phyloP scores from a whole-genome alignment of 2,113 vertebrate species.

The Zosterops hypoxanthus region DNA sequence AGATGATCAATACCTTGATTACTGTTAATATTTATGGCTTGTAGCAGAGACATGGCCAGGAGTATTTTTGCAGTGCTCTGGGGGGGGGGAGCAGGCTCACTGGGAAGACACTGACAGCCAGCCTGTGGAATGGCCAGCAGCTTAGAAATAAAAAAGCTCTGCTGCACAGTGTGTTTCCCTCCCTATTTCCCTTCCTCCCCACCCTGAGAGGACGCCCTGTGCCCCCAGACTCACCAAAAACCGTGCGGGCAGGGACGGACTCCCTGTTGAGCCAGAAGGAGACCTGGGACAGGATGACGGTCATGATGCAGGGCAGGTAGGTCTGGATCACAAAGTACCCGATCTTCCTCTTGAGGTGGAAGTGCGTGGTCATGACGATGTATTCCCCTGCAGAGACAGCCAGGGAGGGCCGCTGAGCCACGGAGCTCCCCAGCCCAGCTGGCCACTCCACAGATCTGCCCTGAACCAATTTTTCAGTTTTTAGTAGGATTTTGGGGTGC shows the following conservation, averaged over 20 bases:
- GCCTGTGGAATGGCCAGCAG: background rate
- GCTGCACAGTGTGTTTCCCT: background rate
- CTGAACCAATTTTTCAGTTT: background rate
- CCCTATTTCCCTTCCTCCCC: background rate
- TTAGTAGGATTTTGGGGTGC: background rate
- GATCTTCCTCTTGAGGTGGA: constrained; percentile 98
- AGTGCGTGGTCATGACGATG: constrained; percentile 98
- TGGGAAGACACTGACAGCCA: background rate
- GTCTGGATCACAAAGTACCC: constrained; percentile 99
- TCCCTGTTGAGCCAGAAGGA: constrained; percentile 99
- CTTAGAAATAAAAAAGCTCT: background rate
- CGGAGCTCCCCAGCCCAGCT: background rate
- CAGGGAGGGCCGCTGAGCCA: background rate
- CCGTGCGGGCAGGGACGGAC: constrained; percentile 94
- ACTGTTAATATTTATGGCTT: constrained; percentile 27
- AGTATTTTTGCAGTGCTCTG: background rate
- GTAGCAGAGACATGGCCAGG: background rate
- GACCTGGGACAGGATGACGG: constrained; percentile 97
- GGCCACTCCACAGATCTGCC: background rate
- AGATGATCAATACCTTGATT: constrained; percentile 39
- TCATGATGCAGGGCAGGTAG: constrained; percentile 99
- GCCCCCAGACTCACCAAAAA: constrained; percentile 89
- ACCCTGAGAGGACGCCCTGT: background rate
- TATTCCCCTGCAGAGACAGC: constrained; percentile 87
- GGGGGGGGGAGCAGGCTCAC: background rate